Percentiles rank a stretch among this genome's conserved stretches.
These are phyloP conservation scores for Battus philenor DNA, from an alignment of 1,140 invertebrate genomes.

Conservation along the genomic window DNA sequence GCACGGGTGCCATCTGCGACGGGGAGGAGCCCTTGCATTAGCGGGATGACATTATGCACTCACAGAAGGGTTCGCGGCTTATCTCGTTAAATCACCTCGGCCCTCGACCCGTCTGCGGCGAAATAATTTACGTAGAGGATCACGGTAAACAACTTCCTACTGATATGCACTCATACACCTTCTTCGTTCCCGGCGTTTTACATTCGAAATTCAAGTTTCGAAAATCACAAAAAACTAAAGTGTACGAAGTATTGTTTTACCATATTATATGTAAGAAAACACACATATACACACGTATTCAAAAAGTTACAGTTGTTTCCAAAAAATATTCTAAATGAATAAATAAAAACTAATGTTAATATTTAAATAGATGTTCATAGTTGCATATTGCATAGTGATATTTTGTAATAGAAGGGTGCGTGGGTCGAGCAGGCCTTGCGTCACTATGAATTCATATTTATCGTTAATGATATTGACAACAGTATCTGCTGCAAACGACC, in stretches of 20 bases:
- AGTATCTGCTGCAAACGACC: conserved; percentile 34
- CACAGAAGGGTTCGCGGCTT: conserved; percentile 63
- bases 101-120: conserved; percentile 30
- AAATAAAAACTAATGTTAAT: too few relatives aligned
- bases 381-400: conserved; percentile 53
- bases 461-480: conserved; percentile 52
- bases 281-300: too few relatives aligned
- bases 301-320: too few relatives aligned
- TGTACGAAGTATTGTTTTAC: too few relatives aligned
- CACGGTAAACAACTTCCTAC: conserved; percentile 48
- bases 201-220: too few relatives aligned
- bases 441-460: conserved; percentile 58
- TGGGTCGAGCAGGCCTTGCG: conserved; percentile 33
- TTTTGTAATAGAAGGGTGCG: conserved; percentile 53
- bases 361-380: conserved; percentile 34
- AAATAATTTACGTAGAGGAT: conserved; percentile 53
- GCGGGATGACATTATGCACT: conserved; percentile 71
- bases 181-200: too few relatives aligned
- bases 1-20: conserved; percentile 63
- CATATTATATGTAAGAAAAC: too few relatives aligned
- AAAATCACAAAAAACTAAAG: too few relatives aligned
- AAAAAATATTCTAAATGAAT: too few relatives aligned
- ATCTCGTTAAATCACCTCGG: conserved; percentile 62
- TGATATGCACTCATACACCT: conserved; percentile 33
- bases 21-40: conserved; percentile 67